phyloP scores from a whole-genome alignment of 2,888 invertebrate species.

The Lasioglossum pauxillum region DNA sequence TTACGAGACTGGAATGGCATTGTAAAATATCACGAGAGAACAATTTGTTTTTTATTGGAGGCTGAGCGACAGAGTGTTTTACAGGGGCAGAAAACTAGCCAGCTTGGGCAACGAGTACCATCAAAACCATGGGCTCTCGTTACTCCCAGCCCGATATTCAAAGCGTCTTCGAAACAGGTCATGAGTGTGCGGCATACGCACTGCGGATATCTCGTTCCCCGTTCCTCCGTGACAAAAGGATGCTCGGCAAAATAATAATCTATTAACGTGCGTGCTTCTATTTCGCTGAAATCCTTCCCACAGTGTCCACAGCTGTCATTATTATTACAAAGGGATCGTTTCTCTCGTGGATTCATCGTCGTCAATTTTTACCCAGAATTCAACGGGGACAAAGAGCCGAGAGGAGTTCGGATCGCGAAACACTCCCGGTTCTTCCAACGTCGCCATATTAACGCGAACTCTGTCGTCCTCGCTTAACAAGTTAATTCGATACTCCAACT shows the following conservation, averaged over 20 bases:
- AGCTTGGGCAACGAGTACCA: constrained; percentile 35
- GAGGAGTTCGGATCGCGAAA: constrained; percentile 22
- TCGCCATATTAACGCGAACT: not conserved
- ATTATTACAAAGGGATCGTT: constrained; percentile 34
- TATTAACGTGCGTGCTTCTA: constrained; percentile 20
- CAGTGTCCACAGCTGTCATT: not conserved
- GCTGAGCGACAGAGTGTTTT: constrained; percentile 9
- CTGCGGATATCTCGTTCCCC: constrained; percentile 56
- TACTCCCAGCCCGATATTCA: constrained; percentile 55
- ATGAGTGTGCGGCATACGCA: constrained; percentile 60
- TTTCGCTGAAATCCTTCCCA: not conserved
- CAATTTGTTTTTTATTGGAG: constrained; percentile 12
- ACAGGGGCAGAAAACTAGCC: constrained; percentile 53
- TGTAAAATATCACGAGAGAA: not conserved
- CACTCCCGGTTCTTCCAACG: not conserved
- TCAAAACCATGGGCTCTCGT: constrained; percentile 58
- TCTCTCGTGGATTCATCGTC: constrained; percentile 33
- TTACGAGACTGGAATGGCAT: not conserved
- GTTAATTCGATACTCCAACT: constrained; percentile 20
- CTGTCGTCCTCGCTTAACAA: constrained; percentile 3
- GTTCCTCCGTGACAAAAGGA: constrained; percentile 24
- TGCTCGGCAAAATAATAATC: constrained; percentile 33
- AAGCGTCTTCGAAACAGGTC: constrained; percentile 60
- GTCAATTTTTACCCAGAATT: constrained; percentile 28
- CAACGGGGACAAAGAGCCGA: constrained; percentile 33